Percentiles rank a stretch among this genome's conserved stretches.
phyloP scores from a whole-genome alignment of 2,113 vertebrate species.

The Amphilophus citrinellus region DNA sequence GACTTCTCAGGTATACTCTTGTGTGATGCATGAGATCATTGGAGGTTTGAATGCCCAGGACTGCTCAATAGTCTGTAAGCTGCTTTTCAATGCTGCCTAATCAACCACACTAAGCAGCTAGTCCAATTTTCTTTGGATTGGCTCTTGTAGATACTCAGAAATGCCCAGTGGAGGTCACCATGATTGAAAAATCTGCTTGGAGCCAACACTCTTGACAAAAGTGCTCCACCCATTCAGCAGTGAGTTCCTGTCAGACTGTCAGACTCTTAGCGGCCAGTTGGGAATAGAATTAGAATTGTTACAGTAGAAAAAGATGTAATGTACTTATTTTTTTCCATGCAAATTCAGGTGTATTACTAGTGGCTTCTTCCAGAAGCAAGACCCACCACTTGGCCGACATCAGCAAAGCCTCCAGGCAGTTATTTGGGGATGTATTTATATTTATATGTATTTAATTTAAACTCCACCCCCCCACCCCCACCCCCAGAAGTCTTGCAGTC shows the following conservation, averaged over 20 bases:
- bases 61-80: neutral
- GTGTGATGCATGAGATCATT: neutral
- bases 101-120: neutral
- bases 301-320: neutral
- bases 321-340: neutral
- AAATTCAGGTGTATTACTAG: constrained; percentile 1
- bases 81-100: neutral
- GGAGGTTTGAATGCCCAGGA: neutral
- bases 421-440: neutral
- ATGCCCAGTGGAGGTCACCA: neutral
- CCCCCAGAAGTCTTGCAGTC: neutral
- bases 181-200: constrained; percentile 10
- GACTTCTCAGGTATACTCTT: neutral
- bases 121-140: constrained; percentile 8
- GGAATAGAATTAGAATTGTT: neutral
- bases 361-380: neutral
- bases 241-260: neutral
- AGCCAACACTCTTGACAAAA: neutral
- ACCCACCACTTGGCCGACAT: neutral
- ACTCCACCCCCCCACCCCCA: too few relatives aligned
- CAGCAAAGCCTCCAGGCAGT: neutral
- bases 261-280: neutral
- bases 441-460: too few relatives aligned
- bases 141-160: neutral
- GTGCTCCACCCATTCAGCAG: neutral